Percentiles rank a stretch among this genome's conserved stretches.
These are phyloP conservation scores for Geothlypis trichas DNA, from an alignment of 2,113 vertebrate genomes.

Conservation along the genomic window DNA sequence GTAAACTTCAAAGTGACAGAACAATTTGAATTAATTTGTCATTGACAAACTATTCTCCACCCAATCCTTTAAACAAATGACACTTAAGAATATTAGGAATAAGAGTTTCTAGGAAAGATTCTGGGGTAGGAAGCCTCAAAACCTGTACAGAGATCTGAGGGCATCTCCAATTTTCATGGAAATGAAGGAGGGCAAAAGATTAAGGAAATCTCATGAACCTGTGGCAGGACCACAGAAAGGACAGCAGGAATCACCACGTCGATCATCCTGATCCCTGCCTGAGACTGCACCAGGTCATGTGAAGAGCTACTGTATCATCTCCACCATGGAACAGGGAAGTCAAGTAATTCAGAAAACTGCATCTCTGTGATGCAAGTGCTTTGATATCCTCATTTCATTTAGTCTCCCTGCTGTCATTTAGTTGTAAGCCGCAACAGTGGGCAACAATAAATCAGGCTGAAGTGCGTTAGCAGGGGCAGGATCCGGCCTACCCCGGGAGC, in stretches of 20 bases:
- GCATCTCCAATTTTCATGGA: not conserved
- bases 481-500: fast-evolving
- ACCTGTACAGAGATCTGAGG: not conserved
- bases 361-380: not conserved
- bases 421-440: not conserved
- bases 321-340: not conserved
- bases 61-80: not conserved
- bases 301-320: not conserved
- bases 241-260: not conserved
- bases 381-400: not conserved
- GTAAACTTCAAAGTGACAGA: not conserved
- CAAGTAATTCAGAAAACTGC: not conserved
- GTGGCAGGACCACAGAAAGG: not conserved
- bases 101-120: not conserved
- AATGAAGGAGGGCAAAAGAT: not conserved
- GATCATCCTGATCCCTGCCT: not conserved
- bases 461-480: not conserved
- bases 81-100: not conserved
- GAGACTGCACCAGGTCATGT: not conserved
- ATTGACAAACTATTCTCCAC: not conserved
- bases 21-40: not conserved
- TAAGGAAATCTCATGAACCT: not conserved
- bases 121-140: not conserved
- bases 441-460: not conserved
- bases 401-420: not conserved